phyloP scores from a whole-genome alignment of 2,888 invertebrate species.

The Rotaria sp. region DNA sequence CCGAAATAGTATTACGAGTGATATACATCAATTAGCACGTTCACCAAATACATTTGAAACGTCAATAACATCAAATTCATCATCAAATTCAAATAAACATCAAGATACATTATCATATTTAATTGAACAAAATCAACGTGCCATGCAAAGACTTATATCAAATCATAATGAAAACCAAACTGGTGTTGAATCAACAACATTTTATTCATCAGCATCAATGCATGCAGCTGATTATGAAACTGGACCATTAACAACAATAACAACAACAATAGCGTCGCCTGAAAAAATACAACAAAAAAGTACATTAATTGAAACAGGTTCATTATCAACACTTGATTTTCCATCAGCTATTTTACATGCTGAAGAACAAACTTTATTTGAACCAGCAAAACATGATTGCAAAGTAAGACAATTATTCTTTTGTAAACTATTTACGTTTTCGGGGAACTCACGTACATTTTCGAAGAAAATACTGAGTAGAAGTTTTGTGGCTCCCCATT shows the following conservation, averaged over 20 bases:
- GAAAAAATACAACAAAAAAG: not conserved
- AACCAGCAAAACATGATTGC: not conserved
- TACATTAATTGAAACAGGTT: conserved; percentile 26
- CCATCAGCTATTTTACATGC: not conserved
- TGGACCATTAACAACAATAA: not conserved
- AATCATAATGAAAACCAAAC: not conserved
- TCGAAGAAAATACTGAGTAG: too few relatives aligned
- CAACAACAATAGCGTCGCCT: not conserved
- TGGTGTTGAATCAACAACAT: not conserved
- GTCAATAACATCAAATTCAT: not conserved
- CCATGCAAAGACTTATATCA: not conserved
- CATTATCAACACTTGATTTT: conserved; percentile 1
- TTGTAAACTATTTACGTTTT: too few relatives aligned
- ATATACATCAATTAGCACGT: conserved; percentile 5
- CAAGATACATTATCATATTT: conserved; percentile 12
- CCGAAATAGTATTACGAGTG: not conserved
- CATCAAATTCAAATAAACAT: not conserved
- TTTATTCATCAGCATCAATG: not conserved
- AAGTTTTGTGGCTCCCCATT: too few relatives aligned
- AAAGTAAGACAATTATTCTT: not conserved
- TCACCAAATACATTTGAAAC: conserved; percentile 30
- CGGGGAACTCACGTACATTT: too few relatives aligned
- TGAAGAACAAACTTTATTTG: not conserved
- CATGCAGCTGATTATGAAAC: not conserved
- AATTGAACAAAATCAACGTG: conserved; percentile 25